phyloP scores from a whole-genome alignment of 53 echinoderm and acorn worm species.

The Paelopatides confundens region DNA sequence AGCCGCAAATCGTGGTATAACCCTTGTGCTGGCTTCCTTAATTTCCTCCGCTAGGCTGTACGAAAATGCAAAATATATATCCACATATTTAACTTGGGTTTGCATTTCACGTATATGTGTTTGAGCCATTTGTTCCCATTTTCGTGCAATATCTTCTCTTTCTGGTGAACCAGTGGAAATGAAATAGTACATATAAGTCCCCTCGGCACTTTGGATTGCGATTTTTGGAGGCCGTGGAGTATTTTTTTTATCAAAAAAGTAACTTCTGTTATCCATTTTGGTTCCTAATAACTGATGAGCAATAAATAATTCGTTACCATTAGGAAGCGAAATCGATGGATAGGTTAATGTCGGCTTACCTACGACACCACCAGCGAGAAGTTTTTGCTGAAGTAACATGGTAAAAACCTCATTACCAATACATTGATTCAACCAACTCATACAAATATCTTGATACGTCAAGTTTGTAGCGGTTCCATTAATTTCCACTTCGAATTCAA shows the following conservation, averaged over 20 bases:
- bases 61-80: constrained; percentile 61
- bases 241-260: constrained; percentile 9
- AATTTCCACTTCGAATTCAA: constrained; percentile 27
- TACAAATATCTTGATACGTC: constrained; percentile 77
- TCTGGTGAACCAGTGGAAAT: constrained; percentile 58
- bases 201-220: constrained; percentile 35
- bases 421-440: constrained; percentile 82
- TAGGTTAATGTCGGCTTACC: constrained; percentile 67
- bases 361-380: constrained; percentile 27
- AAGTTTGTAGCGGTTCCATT: constrained; percentile 58
- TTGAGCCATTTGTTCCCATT: constrained; percentile 77
- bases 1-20: constrained; percentile 80
- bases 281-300: constrained; percentile 34
- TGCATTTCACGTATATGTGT: constrained; percentile 49
- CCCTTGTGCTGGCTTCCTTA: constrained; percentile 76
- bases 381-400: constrained; percentile 50
- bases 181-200: constrained; percentile 68
- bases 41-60: constrained; percentile 77
- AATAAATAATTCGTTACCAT: constrained; percentile 19
- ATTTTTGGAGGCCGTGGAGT: neutral
- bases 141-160: constrained; percentile 50
- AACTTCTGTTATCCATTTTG: neutral
- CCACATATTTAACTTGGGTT: constrained; percentile 15
- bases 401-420: constrained; percentile 75
- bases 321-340: constrained; percentile 30